Base-by-base conservation (phyloP, 2,113 vertebrate species). In the Recurvirostra avosetta region DNA sequence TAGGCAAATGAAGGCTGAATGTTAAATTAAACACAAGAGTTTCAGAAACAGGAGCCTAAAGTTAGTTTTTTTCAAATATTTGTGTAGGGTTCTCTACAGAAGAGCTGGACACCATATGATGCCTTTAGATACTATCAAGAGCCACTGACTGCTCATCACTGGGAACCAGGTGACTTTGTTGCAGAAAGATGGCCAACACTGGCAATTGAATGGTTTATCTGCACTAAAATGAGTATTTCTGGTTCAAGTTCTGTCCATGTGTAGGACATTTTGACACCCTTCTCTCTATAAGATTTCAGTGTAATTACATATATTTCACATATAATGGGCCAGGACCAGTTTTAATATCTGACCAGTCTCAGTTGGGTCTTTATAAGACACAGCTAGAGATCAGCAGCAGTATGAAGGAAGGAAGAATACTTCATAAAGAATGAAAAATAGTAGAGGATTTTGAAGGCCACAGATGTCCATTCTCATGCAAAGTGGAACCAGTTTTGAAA, bases 401-500 rank as follows among this genome's bases (percentile, higher is more conserved):
- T 36, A 34, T 67, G 72, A 94, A 90, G 58, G 62, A 75, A 85
- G 36, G 63, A 76, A 90, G 91, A 93, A 82, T 83, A 47, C 59
- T 71, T 90, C 72, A 67, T 49, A 75, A 94, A 95, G 75, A 95
- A 95, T 63, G 55, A 90, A 93, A 96, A 94, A 85, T 66, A 76
- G 71, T 85, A 62, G 77, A 91, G 87, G 89, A 94, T 95, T 94
- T 95, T 90, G 90, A 88, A 82, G 90, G 84, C 93, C 93, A 95
- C 93, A 94, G 92, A 95, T 94, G 81, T 95, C 91, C 93, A 94
- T 97, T 97, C 89, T 97, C 82, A 95, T 90, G 95, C 84, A 96
- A 94, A 96, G 91, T 86, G 94, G 94, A 95, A 92, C 91, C 91
- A 95, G 95, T 91, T 92, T 95, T 95, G 92, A 96, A 96, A 96